Evolutionary conservation across 2,797 vertebrate genomes (phyloP), one percentile per base, ranked within the genome.

Genomic region (Cynodonichthys magdalenae): DNA sequence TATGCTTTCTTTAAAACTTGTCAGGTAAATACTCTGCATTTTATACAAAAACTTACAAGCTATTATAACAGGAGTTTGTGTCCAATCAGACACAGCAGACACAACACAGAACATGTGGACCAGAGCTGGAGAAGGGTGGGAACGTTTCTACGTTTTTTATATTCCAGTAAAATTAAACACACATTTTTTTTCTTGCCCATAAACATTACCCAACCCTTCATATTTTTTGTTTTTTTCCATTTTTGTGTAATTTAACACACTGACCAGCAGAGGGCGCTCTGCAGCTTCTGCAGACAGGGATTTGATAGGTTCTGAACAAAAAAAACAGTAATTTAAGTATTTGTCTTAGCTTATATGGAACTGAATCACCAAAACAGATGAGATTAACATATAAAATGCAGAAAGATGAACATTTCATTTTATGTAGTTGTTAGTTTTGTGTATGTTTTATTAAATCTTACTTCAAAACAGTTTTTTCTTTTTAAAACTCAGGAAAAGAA

Each of bases 201-300:
- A 48, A 5, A 19, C 3, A 24, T 24, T 24, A 24, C 24, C 24
- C 24, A 24, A 24, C 24, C 3, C 24, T 3, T n/a, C 6, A n/a
- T 6, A 20, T 6, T 10, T 14, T 48, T 12, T 48, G 14, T 39
- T 31, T 15, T 9, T n/a, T 15, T 3, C 18, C 1, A 24, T 1
- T 49, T 44, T 39, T 0, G n/a, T 75, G 73, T 34, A 28, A n/a
- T 73, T 34, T 28, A 31, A 59, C 12, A 34, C 1, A 58, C 1
- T 44, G 31, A 15, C 63, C 82, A 83, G 72, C 74, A 86, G 81
- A 69, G 61, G 75, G 71, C 57, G 5, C 3, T 24, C n/a, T 44
- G 10, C 27, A 12, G 28, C 12, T 36, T 20, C 6, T 31, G 5
- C 10, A 24, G 10, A 8, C 15, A 46, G 24, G 2, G 24, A 2